Percentiles rank a stretch among this genome's conserved stretches.
Conservation (phyloP, 2,888 invertebrate genomes). For the Eupithecia subumbrata region DNA sequence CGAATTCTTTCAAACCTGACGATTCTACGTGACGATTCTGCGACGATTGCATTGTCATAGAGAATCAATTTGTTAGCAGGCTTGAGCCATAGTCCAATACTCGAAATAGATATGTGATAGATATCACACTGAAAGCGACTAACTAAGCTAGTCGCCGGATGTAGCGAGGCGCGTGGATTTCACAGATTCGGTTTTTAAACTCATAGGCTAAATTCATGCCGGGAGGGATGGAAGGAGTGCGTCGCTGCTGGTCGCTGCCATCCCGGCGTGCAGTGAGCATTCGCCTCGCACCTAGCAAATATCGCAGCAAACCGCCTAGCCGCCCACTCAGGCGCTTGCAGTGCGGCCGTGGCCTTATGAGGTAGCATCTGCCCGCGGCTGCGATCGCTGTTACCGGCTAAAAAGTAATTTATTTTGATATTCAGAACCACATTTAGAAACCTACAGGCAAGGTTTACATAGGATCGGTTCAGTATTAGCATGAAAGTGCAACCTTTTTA, state of each 20-base stretch:
- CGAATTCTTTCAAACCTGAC: too few species aligned
- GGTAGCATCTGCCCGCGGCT: not conserved
- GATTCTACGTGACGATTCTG: too few species aligned
- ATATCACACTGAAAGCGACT: not conserved
- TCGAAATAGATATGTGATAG: not conserved
- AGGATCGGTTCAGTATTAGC: too few species aligned
- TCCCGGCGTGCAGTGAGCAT: too few species aligned
- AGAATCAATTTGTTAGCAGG: too few species aligned
- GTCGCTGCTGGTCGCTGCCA: too few species aligned
- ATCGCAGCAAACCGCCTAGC: not conserved
- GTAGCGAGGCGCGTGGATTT: not conserved
- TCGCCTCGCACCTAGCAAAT: not conserved
- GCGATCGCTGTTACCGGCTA: not conserved
- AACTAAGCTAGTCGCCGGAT: not conserved
- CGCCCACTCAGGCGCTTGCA: not conserved
- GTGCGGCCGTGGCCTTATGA: not conserved
- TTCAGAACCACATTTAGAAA: not conserved
- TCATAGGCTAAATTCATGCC: not conserved
- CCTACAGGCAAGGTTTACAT: too few species aligned
- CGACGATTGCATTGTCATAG: too few species aligned
- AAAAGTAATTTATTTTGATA: not conserved
- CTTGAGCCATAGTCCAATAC: not conserved
- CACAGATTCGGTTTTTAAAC: too few species aligned
- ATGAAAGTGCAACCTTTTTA: too few species aligned
- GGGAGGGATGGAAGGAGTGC: too few species aligned